phyloP scores from a whole-genome alignment of 2,888 invertebrate species.

The Linnaemya vulpina region DNA sequence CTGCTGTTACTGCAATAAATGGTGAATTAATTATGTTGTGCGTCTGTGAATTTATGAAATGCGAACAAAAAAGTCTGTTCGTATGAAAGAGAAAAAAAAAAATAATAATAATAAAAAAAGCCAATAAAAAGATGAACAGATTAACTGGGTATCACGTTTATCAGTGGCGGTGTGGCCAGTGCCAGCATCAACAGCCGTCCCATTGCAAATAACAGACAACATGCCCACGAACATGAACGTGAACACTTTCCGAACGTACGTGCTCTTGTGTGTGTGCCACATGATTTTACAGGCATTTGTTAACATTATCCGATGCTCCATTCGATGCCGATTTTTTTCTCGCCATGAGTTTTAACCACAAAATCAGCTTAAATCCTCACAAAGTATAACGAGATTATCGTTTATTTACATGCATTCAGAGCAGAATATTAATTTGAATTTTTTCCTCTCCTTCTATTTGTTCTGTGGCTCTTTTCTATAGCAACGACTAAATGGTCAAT shows the following conservation, averaged over 20 bases:
- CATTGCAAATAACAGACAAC: conserved; percentile 21
- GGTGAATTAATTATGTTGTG: conserved; percentile 59
- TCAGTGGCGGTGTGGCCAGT: conserved; percentile 54
- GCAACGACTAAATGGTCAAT: conserved; percentile 61
- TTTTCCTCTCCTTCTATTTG: conserved; percentile 22
- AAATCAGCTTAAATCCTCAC: conserved; percentile 67
- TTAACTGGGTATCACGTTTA: conserved; percentile 63
- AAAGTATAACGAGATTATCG: conserved; percentile 66
- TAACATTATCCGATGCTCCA: conserved; percentile 44
- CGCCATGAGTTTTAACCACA: conserved; percentile 62
- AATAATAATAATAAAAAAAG: not conserved
- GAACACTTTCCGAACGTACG: conserved; percentile 29
- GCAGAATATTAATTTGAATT: conserved; percentile 46
- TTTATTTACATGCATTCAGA: conserved; percentile 53
- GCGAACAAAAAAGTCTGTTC: conserved; percentile 50
- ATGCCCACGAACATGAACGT: conserved; percentile 32
- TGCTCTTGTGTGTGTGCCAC: conserved; percentile 5
- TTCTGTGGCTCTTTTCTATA: conserved; percentile 1
- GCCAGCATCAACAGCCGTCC: conserved; percentile 2
- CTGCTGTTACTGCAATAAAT: conserved; percentile 48
- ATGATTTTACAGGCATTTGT: conserved; percentile 60
- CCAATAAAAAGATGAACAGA: conserved; percentile 6
- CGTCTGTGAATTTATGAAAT: conserved; percentile 18
- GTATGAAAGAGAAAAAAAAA: not conserved
- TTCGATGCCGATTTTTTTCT: conserved; percentile 30